Conservation (phyloP, 2,113 vertebrate species). For the Pterocles orientalis region DNA sequence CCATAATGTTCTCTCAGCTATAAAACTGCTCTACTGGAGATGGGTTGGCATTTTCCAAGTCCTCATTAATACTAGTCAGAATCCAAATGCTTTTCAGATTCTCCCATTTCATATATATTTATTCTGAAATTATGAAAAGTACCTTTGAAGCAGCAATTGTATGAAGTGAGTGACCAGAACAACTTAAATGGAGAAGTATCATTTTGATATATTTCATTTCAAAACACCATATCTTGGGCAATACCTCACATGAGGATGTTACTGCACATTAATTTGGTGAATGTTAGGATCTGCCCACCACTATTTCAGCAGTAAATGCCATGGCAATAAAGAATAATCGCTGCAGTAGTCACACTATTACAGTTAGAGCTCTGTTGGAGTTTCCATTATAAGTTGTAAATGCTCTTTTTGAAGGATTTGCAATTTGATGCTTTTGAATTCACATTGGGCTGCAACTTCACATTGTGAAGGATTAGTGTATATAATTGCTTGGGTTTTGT, state of each 20-base stretch:
- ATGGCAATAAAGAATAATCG: constrained; percentile 67
- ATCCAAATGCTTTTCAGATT: constrained; percentile 46
- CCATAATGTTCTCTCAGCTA: constrained; percentile 37
- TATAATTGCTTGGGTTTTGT: constrained; percentile 49
- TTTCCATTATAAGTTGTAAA: constrained; percentile 68
- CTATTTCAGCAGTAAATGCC: constrained; percentile 67
- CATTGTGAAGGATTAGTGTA: constrained; percentile 48
- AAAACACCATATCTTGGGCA: constrained; percentile 43
- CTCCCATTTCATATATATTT: constrained; percentile 55
- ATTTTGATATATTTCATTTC: constrained; percentile 63
- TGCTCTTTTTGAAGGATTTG: constrained; percentile 61
- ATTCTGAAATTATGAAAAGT: constrained; percentile 63
- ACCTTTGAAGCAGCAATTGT: constrained; percentile 44
- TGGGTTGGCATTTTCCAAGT: constrained; percentile 43
- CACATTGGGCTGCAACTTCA: constrained; percentile 52
- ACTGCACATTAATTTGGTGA: constrained; percentile 67
- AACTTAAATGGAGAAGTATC: constrained; percentile 59
- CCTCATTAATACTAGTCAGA: constrained; percentile 61
- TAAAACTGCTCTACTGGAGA: constrained; percentile 48
- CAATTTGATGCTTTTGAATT: constrained; percentile 50
- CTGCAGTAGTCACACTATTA: constrained; percentile 50
- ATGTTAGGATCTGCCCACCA: constrained; percentile 50
- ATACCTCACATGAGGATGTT: constrained; percentile 50
- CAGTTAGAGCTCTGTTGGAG: constrained; percentile 49
- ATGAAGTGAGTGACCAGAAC: constrained; percentile 36